Evolutionary conservation across 2,113 vertebrate genomes (phyloP), one percentile per base, ranked within the genome.

Genomic region (Thunnus thynnus): DNA sequence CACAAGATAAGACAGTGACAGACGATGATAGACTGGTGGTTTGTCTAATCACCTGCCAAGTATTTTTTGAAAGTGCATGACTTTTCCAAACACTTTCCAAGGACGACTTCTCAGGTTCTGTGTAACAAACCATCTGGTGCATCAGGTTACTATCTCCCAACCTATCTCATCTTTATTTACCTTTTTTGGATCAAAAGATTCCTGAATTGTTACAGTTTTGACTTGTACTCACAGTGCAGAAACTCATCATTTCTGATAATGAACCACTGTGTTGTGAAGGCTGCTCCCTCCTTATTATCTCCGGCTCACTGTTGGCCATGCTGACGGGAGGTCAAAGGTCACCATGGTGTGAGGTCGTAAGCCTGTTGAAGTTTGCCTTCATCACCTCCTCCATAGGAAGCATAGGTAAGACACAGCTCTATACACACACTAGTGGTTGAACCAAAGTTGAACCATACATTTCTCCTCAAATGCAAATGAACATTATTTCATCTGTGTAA

Each of bases 341-440:
- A 16, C 94, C 94, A 0, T 95, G 94, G 95, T 95, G 95, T 79
- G 93, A 95, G 81, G 69, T 93, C 1, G 94, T 95, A 88, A 94
- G 93, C 80, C 84, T 95, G 85, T 90, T 95, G n/a, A 95, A 95
- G 83, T 95, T 95, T 58, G 86, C 94, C 67, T 95, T 95, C 83
- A 93, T 95, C 78, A 92, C 89, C 41, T 95, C 95, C 12, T 95
- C 95, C 7, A 89, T 95, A 13, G 94, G 95, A 51, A 95, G 94
- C 73, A 71, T 95, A 78, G 94, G 95, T 95, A 89, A 27, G 13
- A 20, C 13, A 51, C 16, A 20, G 25, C 14, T 16, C 22, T 5
- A 14, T 25, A n/a, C 51, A 65, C 54, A 67, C 54, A 55, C 54
- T 9, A 8, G 8, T 9, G 9, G 2, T 9, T 41, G 36, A 41